Base-by-base conservation (phyloP, 2,888 invertebrate species). In the Melikaiella ostensackeni region DNA sequence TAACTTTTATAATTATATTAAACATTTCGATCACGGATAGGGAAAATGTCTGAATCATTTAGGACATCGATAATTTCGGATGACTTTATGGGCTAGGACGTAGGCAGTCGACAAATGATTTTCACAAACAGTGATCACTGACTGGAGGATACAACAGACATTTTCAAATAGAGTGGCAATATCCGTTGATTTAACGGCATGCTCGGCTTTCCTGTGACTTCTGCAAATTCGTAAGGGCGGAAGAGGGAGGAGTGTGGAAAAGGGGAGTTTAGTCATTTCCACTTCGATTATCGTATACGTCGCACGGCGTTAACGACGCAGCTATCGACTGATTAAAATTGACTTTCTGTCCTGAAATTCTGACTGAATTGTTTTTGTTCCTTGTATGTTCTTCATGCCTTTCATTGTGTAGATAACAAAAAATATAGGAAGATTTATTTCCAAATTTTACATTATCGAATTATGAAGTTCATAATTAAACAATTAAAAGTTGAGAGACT, bases 321-420 rank as follows among this genome's bases (percentile, higher is more conserved):
- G 77, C 78, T 78, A 80, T 74, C 78, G 74, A 70, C 75, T 74
- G 75, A 77, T 78, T 78, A 78, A 77, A 80, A 50, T 64, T 38
- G 35, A 33, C 46, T 38, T 38, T 38, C 11, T 38, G 0, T 7
- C 38, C 38, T 3, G 0, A 38, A 38, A 13, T 38, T 35, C 38
- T 0, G 11, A 38, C 13, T 38, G 13, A 1, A 38, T 38, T 2
- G 0, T 38, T 38, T 13, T 11, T 13, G 13, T 11, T 38, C 3
- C 38, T 7, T 13, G 38, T 38, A 38, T 38, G 2, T 38, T 38
- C 11, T 38, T 13, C 2, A 38, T 38, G 38, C 38, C 11, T 38
- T 38, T 38, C 7, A 38, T 11, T 38, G 1, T 38, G 38, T 1
- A 3, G 11, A 38, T 38, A 38, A 38, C 11, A 38, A 38, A 11